A percentile compares a stretch with the other conserved stretches of the same genome.
Conservation (phyloP, 1,140 invertebrate genomes). For the Sipha flava region DNA sequence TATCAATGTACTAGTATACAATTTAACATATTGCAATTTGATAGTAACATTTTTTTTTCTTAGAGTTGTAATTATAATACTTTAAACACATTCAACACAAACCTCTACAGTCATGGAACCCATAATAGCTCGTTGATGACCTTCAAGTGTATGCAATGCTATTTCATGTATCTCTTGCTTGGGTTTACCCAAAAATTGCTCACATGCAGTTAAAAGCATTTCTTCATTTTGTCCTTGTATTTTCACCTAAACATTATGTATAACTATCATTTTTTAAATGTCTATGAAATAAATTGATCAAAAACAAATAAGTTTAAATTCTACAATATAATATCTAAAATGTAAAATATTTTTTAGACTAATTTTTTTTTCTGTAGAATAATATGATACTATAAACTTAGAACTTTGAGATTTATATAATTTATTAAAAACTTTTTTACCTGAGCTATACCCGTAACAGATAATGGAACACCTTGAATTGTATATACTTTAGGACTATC, state of each 20-base stretch:
- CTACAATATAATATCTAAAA: too few relatives aligned
- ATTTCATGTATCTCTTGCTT: constrained; percentile 86
- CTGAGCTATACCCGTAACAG: constrained; percentile 94
- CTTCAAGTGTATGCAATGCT: constrained; percentile 90
- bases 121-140: constrained; percentile 97
- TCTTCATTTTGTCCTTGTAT: constrained; percentile 96
- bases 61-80: too few relatives aligned
- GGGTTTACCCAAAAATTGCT: constrained; percentile 90
- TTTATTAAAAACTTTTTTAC: constrained; percentile 46
- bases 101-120: constrained; percentile 96
- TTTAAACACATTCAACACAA: too few relatives aligned
- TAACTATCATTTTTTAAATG: neutral
- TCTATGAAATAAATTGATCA: too few relatives aligned
- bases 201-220: constrained; percentile 91
- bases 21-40: too few relatives aligned
- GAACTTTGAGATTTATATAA: too few relatives aligned
- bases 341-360: too few relatives aligned
- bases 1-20: too few relatives aligned
- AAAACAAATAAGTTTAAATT: too few relatives aligned
- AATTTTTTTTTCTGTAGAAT: too few relatives aligned
- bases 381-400: too few relatives aligned
- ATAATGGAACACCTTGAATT: constrained; percentile 91
- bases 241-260: constrained; percentile 72
- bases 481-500: constrained; percentile 90
- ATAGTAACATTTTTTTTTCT: too few relatives aligned